These are phyloP conservation scores for Arnoldichthys spilopterus DNA, from an alignment of 2,797 vertebrate species.

Conservation along the genomic window DNA sequence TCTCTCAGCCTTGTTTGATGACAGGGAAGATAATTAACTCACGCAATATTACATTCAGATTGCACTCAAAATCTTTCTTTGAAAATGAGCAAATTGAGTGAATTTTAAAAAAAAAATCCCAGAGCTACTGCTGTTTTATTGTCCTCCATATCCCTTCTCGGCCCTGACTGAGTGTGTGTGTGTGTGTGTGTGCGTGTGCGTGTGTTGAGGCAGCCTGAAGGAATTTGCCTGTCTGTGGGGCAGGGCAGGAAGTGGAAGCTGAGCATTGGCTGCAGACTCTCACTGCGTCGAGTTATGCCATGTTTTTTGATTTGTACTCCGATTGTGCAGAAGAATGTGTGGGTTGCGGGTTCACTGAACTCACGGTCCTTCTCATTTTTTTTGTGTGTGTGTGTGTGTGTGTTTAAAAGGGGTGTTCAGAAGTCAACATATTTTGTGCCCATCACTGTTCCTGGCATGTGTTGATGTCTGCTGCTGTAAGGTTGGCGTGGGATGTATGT, in stretches of 20 bases:
- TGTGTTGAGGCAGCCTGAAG: slow-evolving; percentile 43
- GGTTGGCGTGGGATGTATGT: background rate
- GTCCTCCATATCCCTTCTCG: slow-evolving; percentile 3
- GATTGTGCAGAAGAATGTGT: slow-evolving; percentile 47
- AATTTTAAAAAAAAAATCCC: background rate
- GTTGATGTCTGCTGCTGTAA: slow-evolving; percentile 1
- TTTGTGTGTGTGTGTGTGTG: background rate
- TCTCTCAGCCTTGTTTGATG: slow-evolving; percentile 41
- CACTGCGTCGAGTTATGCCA: slow-evolving; percentile 48
- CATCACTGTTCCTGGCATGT: background rate
- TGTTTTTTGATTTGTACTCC: slow-evolving; percentile 52
- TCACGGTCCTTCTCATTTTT: background rate
- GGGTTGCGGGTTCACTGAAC: slow-evolving; percentile 37
- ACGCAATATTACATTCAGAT: slow-evolving; percentile 30
- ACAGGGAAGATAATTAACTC: slow-evolving; percentile 41
- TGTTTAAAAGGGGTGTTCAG: background rate
- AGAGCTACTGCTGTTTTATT: slow-evolving; percentile 8
- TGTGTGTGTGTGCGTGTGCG: slow-evolving; percentile 24
- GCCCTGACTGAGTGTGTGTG: slow-evolving; percentile 30
- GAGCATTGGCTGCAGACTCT: slow-evolving; percentile 42
- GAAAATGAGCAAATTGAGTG: background rate
- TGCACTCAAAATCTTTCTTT: slow-evolving; percentile 9
- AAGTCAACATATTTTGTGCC: background rate
- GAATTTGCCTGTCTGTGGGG: slow-evolving; percentile 52
- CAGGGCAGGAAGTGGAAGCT: slow-evolving; percentile 51